These are phyloP conservation scores for Nephrocerus scutellatus DNA, from an alignment of 2,888 invertebrate genomes.

Conservation along the genomic window DNA sequence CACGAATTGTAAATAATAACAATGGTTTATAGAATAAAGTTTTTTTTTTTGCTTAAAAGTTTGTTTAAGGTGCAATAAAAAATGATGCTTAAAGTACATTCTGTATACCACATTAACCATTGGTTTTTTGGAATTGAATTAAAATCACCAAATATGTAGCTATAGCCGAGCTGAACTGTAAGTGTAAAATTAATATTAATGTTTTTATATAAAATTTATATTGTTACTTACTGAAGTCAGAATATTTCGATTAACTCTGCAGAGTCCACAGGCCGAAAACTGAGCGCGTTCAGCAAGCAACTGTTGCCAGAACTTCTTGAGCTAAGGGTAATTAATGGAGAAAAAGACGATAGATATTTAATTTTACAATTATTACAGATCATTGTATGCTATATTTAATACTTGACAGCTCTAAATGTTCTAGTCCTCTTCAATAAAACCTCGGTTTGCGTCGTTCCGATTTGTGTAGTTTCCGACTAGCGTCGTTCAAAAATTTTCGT, in stretches of 20 bases:
- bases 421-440: no score
- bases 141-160: constrained; percentile 53
- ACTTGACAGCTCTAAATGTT: no score
- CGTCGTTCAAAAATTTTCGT: no score
- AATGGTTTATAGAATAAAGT: no score
- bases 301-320: constrained; percentile 46
- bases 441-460: no score
- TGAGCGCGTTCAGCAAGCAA: constrained; percentile 39
- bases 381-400: not conserved
- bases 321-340: constrained; percentile 20
- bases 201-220: not conserved
- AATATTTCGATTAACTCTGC: constrained; percentile 50
- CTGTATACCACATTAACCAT: constrained; percentile 35
- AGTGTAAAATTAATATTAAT: constrained; percentile 17
- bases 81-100: no score
- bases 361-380: not conserved
- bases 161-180: constrained; percentile 50
- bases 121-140: constrained; percentile 52
- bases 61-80: no score
- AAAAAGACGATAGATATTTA: not conserved
- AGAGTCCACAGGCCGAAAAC: constrained; percentile 52
- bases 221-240: constrained; percentile 50
- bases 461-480: no score
- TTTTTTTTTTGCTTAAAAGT: no score
- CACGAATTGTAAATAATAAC: no score